A percentile compares a stretch with the other conserved stretches of the same genome.
These are phyloP conservation scores for Fragum whitleyi DNA, from an alignment of 2,888 invertebrate species.

Conservation along the genomic window DNA sequence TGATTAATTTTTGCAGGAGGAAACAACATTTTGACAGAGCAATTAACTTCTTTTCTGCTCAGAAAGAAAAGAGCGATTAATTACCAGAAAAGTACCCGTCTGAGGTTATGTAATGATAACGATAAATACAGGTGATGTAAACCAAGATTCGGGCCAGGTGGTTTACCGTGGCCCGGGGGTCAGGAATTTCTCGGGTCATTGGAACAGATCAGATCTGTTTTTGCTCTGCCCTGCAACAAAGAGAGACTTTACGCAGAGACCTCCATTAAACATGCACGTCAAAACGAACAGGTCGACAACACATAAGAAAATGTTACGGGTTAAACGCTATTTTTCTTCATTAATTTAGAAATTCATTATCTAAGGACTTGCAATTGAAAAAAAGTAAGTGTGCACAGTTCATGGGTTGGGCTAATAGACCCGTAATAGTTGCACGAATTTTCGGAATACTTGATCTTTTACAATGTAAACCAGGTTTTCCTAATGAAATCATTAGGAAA, in stretches of 20 bases:
- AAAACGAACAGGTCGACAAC: not conserved
- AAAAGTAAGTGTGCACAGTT: too few relatives aligned
- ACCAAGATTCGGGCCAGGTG: constrained; percentile 11
- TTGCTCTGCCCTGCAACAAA: constrained; percentile 18
- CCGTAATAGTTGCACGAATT: too few relatives aligned
- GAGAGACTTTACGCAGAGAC: not conserved
- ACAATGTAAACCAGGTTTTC: too few relatives aligned
- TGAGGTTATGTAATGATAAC: constrained; percentile 10
- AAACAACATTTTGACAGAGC: too few relatives aligned
- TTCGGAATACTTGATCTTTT: too few relatives aligned
- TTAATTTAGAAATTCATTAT: too few relatives aligned
- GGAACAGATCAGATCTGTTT: constrained; percentile 6
- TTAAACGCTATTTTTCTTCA: too few relatives aligned
- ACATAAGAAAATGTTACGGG: not conserved
- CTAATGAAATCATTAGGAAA: too few relatives aligned
- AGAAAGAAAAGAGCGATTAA: not conserved
- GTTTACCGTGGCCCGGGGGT: not conserved
- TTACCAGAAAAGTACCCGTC: not conserved
- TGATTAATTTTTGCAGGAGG: too few relatives aligned
- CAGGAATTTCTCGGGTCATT: constrained; percentile 12
- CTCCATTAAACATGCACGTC: not conserved
- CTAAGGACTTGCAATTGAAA: too few relatives aligned
- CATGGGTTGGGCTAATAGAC: too few relatives aligned
- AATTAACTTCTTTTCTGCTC: too few relatives aligned
- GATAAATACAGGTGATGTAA: constrained; percentile 2